phyloP scores from a whole-genome alignment of 2,797 vertebrate genomes.

The Poliocrania exsul region DNA sequence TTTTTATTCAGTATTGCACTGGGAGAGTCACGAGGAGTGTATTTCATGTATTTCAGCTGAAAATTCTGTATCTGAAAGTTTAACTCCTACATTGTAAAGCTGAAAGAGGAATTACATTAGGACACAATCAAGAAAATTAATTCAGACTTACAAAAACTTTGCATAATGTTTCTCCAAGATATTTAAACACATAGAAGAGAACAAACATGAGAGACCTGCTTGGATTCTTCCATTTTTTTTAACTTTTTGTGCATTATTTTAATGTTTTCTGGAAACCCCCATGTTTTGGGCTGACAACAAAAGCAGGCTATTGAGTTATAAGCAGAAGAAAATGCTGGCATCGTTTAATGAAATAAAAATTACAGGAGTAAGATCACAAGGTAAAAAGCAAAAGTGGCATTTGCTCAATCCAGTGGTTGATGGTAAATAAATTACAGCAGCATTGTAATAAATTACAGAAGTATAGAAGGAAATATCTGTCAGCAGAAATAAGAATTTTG shows the following conservation, averaged over 20 bases:
- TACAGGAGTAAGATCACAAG: background rate
- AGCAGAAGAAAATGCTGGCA: background rate
- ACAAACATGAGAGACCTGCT: background rate
- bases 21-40: rapidly evolving
- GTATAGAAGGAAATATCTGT: background rate
- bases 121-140: background rate
- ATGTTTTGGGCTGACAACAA: background rate
- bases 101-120: background rate
- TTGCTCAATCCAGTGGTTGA: background rate
- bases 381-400: background rate
- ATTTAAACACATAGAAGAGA: background rate
- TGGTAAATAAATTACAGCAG: background rate
- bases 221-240: background rate
- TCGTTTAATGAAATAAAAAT: background rate
- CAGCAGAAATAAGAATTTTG: background rate
- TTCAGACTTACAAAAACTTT: background rate
- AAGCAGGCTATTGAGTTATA: background rate
- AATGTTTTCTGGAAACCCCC: background rate
- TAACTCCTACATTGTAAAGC: background rate
- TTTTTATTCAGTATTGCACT: background rate
- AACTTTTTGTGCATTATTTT: background rate
- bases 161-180: background rate
- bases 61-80: background rate
- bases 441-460: background rate
- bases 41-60: background rate